Percentiles rank a stretch among this genome's conserved stretches.
Evolutionary conservation across 2,797 vertebrate genomes (phyloP).

Genomic region (Enteromius afrohamiltoni): DNA sequence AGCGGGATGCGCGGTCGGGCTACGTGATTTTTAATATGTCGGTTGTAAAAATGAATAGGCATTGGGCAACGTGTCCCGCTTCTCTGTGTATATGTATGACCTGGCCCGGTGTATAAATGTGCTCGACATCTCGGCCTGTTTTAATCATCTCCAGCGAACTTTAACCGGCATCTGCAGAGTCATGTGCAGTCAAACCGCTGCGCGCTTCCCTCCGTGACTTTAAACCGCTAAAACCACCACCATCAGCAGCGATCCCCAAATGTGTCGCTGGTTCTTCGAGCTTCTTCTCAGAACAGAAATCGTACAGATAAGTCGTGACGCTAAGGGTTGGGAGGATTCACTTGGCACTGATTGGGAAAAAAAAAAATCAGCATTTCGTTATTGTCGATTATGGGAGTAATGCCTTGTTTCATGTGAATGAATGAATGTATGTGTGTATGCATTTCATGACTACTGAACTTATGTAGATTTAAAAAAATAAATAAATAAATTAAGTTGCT

Average conservation of each 20-base stretch:
- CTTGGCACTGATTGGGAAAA: background rate
- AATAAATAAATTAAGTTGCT: too few species aligned
- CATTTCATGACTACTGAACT: too few species aligned
- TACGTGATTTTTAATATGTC: background rate
- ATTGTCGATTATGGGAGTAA: background rate
- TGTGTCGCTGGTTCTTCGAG: background rate
- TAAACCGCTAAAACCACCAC: background rate
- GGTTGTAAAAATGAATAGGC: background rate
- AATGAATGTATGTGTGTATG: background rate
- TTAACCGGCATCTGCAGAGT: conserved; percentile 34
- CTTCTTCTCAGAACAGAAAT: background rate
- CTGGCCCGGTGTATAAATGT: background rate
- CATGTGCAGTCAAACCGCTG: conserved; percentile 8
- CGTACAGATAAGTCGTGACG: background rate
- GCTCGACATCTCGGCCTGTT: background rate
- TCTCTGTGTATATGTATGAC: background rate
- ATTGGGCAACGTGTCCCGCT: background rate
- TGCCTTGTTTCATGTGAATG: background rate
- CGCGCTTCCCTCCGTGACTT: background rate
- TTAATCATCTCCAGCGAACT: background rate
- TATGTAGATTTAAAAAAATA: too few species aligned
- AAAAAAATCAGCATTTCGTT: background rate
- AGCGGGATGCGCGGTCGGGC: conserved; percentile 15
- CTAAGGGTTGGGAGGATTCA: background rate
- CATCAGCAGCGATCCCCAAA: background rate